Evolutionary conservation across 2,888 invertebrate genomes (phyloP).

Genomic region (Lepetodrilus schrolli): DNA sequence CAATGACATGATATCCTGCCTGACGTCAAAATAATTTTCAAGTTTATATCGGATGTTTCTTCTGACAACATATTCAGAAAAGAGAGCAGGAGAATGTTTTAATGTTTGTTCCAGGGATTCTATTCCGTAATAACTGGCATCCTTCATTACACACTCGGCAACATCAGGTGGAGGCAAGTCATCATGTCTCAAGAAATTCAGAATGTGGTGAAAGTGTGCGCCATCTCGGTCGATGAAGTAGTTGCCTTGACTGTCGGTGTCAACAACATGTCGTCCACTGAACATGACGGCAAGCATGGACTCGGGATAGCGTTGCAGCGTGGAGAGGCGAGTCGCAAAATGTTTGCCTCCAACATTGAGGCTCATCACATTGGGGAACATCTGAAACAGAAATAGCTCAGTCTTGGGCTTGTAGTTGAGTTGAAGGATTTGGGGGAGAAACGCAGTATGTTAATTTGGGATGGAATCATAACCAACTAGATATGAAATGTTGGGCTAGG

Average conservation of each 20-base stretch:
- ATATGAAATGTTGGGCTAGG: too few species aligned
- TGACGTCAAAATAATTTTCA: slow-evolving; percentile 48
- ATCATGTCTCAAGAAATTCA: slow-evolving; percentile 66
- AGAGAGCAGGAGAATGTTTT: slow-evolving; percentile 54
- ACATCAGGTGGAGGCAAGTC: slow-evolving; percentile 55
- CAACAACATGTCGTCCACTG: slow-evolving; percentile 64
- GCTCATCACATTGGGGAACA: slow-evolving; percentile 61
- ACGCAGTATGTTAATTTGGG: too few species aligned
- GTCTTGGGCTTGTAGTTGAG: too few species aligned
- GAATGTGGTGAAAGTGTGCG: slow-evolving; percentile 59
- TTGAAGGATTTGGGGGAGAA: too few species aligned
- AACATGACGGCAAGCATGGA: slow-evolving; percentile 71
- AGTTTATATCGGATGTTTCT: slow-evolving; percentile 54
- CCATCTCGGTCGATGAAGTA: slow-evolving; percentile 70
- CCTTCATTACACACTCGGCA: slow-evolving; percentile 58
- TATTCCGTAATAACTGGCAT: slow-evolving; percentile 66
- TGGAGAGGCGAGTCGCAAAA: slow-evolving; percentile 63
- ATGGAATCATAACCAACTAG: too few species aligned
- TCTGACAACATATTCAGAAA: slow-evolving; percentile 54
- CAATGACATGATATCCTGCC: slow-evolving; percentile 47
- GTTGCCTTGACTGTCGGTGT: slow-evolving; percentile 57
- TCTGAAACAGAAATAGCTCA: too few species aligned
- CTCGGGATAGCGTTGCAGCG: slow-evolving; percentile 61
- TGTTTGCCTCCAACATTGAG: slow-evolving; percentile 67
- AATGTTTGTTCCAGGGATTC: slow-evolving; percentile 53